Percentiles rank a stretch among this genome's conserved stretches.
Conservation (phyloP, 37 sponge, comb jelly and placozoan species). For the Ephydatia muelleri region DNA sequence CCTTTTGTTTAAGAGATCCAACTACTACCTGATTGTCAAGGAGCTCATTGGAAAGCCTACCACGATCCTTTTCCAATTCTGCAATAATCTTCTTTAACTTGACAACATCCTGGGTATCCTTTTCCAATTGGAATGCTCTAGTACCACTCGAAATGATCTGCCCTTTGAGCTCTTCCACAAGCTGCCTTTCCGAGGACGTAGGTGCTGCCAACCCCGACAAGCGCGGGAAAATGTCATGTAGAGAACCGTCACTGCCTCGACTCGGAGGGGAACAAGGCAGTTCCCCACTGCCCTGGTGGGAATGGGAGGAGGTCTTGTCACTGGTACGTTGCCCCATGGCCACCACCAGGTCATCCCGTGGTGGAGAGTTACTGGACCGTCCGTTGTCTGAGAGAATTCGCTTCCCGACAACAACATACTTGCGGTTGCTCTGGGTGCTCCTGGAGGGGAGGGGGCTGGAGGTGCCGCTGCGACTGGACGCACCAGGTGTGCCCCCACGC, state of each 20-base stretch:
- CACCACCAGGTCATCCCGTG: neutral
- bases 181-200: neutral
- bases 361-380: neutral
- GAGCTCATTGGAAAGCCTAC: slow-evolving; percentile 33
- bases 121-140: slow-evolving; percentile 19
- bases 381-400: neutral
- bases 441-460: neutral
- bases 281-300: neutral
- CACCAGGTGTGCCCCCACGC: neutral
- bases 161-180: slow-evolving; percentile 33
- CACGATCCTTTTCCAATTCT: slow-evolving; percentile 32
- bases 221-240: neutral
- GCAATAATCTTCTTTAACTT: slow-evolving; percentile 15
- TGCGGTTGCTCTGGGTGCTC: neutral
- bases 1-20: slow-evolving; percentile 46
- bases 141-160: slow-evolving; percentile 28
- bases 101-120: slow-evolving; percentile 18
- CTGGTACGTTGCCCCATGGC: neutral
- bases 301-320: neutral
- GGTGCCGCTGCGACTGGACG: neutral
- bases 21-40: slow-evolving; percentile 39
- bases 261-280: neutral
- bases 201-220: neutral
- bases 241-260: neutral
- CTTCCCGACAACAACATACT: neutral